These are phyloP conservation scores for Nymphalis polychloros DNA, from an alignment of 2,888 invertebrate genomes.

Conservation along the genomic window DNA sequence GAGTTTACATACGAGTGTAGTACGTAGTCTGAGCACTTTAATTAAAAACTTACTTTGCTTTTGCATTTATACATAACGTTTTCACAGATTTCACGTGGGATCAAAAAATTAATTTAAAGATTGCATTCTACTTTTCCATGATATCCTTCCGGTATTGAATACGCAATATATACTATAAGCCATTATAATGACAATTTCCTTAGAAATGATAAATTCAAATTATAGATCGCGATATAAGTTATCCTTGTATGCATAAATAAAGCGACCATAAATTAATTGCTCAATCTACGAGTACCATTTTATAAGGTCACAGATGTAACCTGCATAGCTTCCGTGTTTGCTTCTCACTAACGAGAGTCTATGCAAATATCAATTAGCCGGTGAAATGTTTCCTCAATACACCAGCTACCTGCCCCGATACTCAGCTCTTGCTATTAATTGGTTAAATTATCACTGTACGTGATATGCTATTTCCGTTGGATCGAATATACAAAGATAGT, in stretches of 20 bases:
- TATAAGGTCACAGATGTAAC: conserved; percentile 50
- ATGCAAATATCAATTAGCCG: conserved; percentile 69
- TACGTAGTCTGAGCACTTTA: conserved; percentile 24
- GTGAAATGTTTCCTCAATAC: conserved; percentile 54
- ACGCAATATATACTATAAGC: not conserved
- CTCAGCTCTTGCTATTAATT: conserved; percentile 52
- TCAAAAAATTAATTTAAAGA: not conserved
- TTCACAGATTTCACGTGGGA: not conserved
- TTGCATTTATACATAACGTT: conserved; percentile 4
- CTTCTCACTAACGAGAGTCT: conserved; percentile 45
- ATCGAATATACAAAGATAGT: conserved; percentile 26
- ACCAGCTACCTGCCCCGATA: conserved; percentile 48
- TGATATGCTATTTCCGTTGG: conserved; percentile 53
- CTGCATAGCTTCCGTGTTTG: conserved; percentile 45
- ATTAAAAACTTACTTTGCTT: conserved; percentile 20
- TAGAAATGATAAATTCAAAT: not conserved
- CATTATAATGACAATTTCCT: not conserved
- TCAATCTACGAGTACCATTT: conserved; percentile 41
- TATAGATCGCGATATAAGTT: conserved; percentile 9
- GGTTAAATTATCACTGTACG: conserved; percentile 53
- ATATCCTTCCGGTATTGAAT: not conserved
- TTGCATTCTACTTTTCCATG: not conserved
- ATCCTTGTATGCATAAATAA: conserved; percentile 7
- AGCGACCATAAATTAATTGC: conserved; percentile 42
- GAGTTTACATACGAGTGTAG: not conserved